A percentile compares a stretch with the other conserved stretches of the same genome.
Conservation (phyloP, 1,140 invertebrate genomes). For the Acromyrmex charruanus region DNA sequence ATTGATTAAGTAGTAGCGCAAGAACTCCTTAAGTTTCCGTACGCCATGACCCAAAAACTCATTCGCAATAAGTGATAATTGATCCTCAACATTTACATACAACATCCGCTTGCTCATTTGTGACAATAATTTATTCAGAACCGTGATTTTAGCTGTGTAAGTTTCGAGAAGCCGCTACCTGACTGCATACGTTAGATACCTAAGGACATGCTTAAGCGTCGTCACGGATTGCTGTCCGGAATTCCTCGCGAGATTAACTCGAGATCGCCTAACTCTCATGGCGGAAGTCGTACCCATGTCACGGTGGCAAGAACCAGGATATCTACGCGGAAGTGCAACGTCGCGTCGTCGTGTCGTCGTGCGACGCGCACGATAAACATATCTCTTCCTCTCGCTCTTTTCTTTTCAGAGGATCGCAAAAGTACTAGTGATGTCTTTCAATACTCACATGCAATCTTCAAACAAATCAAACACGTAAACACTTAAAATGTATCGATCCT, state of each 20-base stretch:
- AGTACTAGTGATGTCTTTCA: constrained; percentile 6
- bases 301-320: constrained; percentile 61
- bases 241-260: constrained; percentile 58
- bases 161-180: neutral
- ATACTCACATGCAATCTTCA: neutral
- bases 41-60: too few relatives aligned
- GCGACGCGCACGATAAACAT: constrained; percentile 66
- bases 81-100: neutral
- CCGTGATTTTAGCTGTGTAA: constrained; percentile 8
- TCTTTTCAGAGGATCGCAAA: constrained; percentile 8
- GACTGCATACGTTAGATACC: constrained; percentile 13
- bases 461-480: constrained; percentile 6
- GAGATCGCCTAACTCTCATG: constrained; percentile 66
- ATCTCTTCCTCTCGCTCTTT: constrained; percentile 68
- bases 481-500: neutral
- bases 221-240: constrained; percentile 31
- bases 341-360: constrained; percentile 70
- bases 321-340: constrained; percentile 75
- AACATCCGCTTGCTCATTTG: neutral
- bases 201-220: constrained; percentile 38
- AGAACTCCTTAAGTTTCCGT: too few relatives aligned
- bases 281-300: constrained; percentile 68
- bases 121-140: neutral
- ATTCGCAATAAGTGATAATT: neutral
- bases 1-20: too few relatives aligned